These are phyloP conservation scores for Eupithecia subumbrata DNA, from an alignment of 2,888 invertebrate species.

Conservation along the genomic window DNA sequence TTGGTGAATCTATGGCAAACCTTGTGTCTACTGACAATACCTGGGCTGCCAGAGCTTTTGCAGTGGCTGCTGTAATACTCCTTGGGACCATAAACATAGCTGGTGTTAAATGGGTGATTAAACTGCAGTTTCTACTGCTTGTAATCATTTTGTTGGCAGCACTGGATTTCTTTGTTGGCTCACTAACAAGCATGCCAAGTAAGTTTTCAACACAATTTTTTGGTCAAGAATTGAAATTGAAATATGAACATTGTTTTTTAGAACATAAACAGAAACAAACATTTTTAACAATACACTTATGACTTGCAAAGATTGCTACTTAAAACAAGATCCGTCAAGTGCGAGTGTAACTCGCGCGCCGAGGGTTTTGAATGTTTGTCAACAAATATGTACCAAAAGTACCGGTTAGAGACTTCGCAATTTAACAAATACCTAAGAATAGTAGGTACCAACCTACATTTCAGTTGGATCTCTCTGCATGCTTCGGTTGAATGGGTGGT, in stretches of 20 bases:
- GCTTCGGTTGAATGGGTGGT: too few relatives aligned
- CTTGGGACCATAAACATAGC: slow-evolving; percentile 96
- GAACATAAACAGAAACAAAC: neutral
- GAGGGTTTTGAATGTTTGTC: too few relatives aligned
- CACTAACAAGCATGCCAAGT: slow-evolving; percentile 91
- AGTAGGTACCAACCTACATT: too few relatives aligned
- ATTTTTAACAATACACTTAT: neutral
- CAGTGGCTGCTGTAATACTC: slow-evolving; percentile 92
- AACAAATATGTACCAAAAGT: too few relatives aligned
- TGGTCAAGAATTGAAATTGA: neutral
- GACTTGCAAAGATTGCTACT: neutral
- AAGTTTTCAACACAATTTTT: slow-evolving; percentile 49
- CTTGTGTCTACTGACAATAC: slow-evolving; percentile 88
- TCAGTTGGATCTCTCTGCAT: too few relatives aligned
- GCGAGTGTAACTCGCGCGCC: too few relatives aligned
- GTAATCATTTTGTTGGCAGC: slow-evolving; percentile 94
- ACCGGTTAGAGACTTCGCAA: too few relatives aligned
- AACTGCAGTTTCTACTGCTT: slow-evolving; percentile 95
- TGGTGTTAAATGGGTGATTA: slow-evolving; percentile 99
- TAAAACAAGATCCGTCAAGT: too few relatives aligned
- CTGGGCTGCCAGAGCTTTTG: slow-evolving; percentile 95
- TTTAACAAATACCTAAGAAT: too few relatives aligned
- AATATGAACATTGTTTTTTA: neutral
- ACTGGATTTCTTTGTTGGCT: slow-evolving; percentile 96
- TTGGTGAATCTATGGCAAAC: slow-evolving; percentile 97